These are phyloP conservation scores for Leistus spinibarbis DNA, from an alignment of 2,888 invertebrate genomes.

Conservation along the genomic window DNA sequence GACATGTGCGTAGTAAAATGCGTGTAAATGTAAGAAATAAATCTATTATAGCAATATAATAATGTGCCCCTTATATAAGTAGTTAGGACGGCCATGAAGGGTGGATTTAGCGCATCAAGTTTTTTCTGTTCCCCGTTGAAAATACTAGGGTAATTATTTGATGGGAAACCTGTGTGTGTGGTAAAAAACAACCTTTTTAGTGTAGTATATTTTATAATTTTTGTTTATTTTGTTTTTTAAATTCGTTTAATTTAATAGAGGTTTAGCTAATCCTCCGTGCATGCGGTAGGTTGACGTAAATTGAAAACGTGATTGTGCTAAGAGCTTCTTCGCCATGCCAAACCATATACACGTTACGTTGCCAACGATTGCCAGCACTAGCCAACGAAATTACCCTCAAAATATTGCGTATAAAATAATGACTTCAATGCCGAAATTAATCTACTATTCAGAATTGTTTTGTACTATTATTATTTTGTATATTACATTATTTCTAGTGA, in stretches of 20 bases:
- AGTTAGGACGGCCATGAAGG: not conserved
- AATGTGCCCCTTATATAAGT: not conserved
- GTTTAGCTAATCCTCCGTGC: not conserved
- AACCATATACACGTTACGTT: too few species aligned
- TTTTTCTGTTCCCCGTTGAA: not conserved
- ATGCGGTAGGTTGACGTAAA: constrained; percentile 37
- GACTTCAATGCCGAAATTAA: too few species aligned
- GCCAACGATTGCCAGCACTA: not conserved
- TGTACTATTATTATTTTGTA: too few species aligned
- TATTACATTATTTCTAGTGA: too few species aligned
- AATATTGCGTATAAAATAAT: too few species aligned
- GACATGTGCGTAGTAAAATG: too few species aligned
- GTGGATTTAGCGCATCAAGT: not conserved
- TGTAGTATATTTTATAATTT: not conserved
- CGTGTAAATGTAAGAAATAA: too few species aligned
- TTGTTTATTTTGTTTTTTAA: not conserved
- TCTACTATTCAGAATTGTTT: too few species aligned
- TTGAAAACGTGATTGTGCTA: constrained; percentile 36
- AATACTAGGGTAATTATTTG: constrained; percentile 4
- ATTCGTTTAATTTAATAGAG: constrained; percentile 9
- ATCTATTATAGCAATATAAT: too few species aligned
- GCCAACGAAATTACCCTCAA: not conserved
- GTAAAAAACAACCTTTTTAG: constrained; percentile 30
- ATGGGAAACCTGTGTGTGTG: constrained; percentile 11
- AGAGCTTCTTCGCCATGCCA: constrained; percentile 14